Percentiles rank a stretch among this genome's conserved stretches.
phyloP scores from a whole-genome alignment of 30 jellyfish, hydroid and myxozoan species.

The Chrysaora quinquecirrha region DNA sequence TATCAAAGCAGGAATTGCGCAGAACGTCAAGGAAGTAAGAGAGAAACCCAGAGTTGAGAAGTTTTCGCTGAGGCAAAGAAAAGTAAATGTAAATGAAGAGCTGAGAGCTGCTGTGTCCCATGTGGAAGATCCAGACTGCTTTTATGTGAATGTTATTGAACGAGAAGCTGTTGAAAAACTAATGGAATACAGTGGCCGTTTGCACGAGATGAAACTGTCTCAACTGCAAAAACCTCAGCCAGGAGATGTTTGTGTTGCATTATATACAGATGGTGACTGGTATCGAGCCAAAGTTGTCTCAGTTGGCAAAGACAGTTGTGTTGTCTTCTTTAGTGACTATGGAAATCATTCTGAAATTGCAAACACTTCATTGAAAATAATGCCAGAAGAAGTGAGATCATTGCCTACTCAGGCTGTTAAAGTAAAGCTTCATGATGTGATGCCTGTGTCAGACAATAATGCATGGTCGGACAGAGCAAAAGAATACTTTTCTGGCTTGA shows the following conservation, averaged over 20 bases:
- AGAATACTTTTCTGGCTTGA: conserved; percentile 2
- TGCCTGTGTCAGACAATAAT: conserved; percentile 21
- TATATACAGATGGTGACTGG: conserved; percentile 63
- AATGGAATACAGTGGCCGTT: conserved; percentile 40
- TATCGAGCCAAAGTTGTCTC: conserved; percentile 63
- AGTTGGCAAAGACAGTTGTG: background rate
- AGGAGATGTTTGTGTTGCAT: conserved; percentile 50
- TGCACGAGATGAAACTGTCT: conserved; percentile 24
- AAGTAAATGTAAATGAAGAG: background rate
- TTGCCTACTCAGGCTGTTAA: conserved; percentile 56
- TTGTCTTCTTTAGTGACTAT: conserved; percentile 75
- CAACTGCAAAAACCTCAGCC: background rate
- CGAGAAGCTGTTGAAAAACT: conserved; percentile 34
- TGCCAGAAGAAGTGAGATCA: conserved; percentile 60
- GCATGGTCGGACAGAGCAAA: conserved; percentile 28
- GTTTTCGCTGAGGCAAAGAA: background rate
- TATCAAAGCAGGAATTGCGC: conserved; percentile 29
- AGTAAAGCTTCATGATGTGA: conserved; percentile 19
- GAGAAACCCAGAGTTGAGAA: background rate
- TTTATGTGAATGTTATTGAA: conserved; percentile 61
- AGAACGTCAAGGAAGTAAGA: background rate
- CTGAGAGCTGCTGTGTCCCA: conserved; percentile 17
- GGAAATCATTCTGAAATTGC: conserved; percentile 73
- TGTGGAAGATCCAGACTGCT: conserved; percentile 57
- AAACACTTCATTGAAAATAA: conserved; percentile 9